Base-by-base conservation (phyloP, 2,113 vertebrate species). In the Onychorhynchus coronatus region DNA sequence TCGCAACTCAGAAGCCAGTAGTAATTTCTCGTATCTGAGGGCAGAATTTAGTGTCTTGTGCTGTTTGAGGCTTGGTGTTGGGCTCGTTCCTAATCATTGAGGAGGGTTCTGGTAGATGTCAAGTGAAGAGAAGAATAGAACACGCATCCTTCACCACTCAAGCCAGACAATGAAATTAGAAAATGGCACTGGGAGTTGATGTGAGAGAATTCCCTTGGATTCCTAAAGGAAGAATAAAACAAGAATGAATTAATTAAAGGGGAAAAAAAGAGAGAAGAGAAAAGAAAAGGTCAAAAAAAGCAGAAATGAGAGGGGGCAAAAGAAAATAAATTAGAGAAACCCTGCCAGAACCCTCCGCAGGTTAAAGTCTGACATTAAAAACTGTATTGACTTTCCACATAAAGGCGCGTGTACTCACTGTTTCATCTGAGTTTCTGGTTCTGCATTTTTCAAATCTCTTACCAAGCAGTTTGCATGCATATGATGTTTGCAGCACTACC, bases 51-150 rank as follows among this genome's bases (percentile, higher is more conserved):
- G 91, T 41, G 63, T 62, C 71, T 67, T 91, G 41, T 76, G 73
- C 83, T 93, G 1, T 71, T 88, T 65, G 72, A 49, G 50, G 74
- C 85, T 95, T 68, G 74, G 90, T 75, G n/a, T 65, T 95, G 67
- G 84, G 85, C 84, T 93, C 11, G 5, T 84, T 93, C 88, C 88
- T 96, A 81, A 96, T 89, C 77, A 42, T 35, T 25, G 70, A 97
- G 95, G 85, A 97, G 92, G 65, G 90, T 87, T 87, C 90, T 93
- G 79, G 63, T 94, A 89, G 90, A 91, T 95, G 93, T 93, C 95
- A 95, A 95, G 94, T 93, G 89, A 97, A 89, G 88, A 89, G 95
- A 92, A 95, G 86, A 85, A 80, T 49, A 93, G 93, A 83, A 87
- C 89, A 74, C 7, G 39, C 76, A 91, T 85, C 92, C 88, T 94